Percentiles rank a stretch among this genome's conserved stretches.
Evolutionary conservation across 2,888 invertebrate species (phyloP).

Genomic region (Pseudoips prasinana): DNA sequence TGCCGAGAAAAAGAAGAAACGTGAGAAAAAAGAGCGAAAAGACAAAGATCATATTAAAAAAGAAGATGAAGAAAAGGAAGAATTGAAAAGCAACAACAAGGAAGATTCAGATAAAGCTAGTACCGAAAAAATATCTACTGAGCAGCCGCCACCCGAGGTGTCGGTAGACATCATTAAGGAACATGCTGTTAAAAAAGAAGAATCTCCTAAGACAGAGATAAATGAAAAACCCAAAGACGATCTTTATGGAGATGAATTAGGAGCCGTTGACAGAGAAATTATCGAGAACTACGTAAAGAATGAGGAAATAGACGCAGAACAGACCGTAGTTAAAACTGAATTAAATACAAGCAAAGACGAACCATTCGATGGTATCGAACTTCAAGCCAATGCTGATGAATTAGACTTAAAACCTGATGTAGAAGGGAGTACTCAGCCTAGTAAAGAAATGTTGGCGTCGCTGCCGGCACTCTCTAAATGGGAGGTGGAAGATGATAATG

Average conservation of each 20-base stretch:
- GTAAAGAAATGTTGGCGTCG: conserved; percentile 85
- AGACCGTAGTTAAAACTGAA: conserved; percentile 43
- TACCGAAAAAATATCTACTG: conserved; percentile 13
- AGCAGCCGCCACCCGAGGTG: background rate
- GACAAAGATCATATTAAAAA: conserved; percentile 66
- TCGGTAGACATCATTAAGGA: conserved; percentile 27
- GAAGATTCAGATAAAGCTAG: conserved; percentile 5
- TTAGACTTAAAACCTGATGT: conserved; percentile 78
- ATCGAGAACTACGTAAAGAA: conserved; percentile 80
- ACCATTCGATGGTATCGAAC: conserved; percentile 80
- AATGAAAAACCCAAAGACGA: conserved; percentile 50
- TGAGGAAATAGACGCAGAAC: conserved; percentile 41
- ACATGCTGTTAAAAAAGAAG: conserved; percentile 24
- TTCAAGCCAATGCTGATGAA: conserved; percentile 81
- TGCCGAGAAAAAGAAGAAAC: conserved; percentile 74
- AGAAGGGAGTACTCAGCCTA: conserved; percentile 48
- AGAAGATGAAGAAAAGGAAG: conserved; percentile 40
- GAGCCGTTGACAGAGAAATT: conserved; percentile 80
- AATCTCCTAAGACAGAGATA: conserved; percentile 30
- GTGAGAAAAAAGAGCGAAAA: conserved; percentile 80
- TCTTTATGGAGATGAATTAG: conserved; percentile 80
- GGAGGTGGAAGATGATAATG: conserved; percentile 87
- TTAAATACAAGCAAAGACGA: conserved; percentile 73
- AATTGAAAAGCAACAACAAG: conserved; percentile 19
- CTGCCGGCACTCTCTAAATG: conserved; percentile 93